phyloP scores from a whole-genome alignment of 2,888 invertebrate genomes.

The Galeopsomyia nigrocyanea region DNA sequence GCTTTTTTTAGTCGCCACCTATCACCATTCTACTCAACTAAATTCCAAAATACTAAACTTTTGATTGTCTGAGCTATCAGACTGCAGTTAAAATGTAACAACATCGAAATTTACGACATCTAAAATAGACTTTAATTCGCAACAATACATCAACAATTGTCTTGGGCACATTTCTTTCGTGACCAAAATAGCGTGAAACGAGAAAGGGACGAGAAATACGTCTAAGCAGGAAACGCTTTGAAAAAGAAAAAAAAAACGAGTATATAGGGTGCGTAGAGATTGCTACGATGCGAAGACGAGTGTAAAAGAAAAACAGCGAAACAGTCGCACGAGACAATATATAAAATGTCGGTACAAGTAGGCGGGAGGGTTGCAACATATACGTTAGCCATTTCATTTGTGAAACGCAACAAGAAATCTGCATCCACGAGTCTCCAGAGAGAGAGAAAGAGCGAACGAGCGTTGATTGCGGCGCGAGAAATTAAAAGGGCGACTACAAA shows the following conservation, averaged over 20 bases:
- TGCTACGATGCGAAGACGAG: too few relatives aligned
- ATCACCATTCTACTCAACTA: too few relatives aligned
- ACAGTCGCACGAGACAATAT: constrained; percentile 29
- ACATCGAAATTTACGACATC: too few relatives aligned
- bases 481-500: constrained; percentile 52
- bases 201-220: constrained; percentile 17
- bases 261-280: neutral
- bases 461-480: constrained; percentile 53
- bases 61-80: too few relatives aligned
- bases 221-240: neutral
- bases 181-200: constrained; percentile 37
- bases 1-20: too few relatives aligned
- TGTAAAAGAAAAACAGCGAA: constrained; percentile 11
- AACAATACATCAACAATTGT: constrained; percentile 22
- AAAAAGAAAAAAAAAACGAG: constrained; percentile 19
- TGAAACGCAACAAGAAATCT: constrained; percentile 46
- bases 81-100: too few relatives aligned
- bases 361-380: neutral
- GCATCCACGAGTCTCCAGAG: constrained; percentile 55
- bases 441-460: constrained; percentile 43
- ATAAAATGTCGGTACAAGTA: neutral
- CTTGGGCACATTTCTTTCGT: constrained; percentile 15
- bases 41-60: too few relatives aligned
- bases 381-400: constrained; percentile 50
- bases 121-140: too few relatives aligned